Base-by-base conservation (phyloP, 2,797 vertebrate genomes). In the Spatula clypeata region DNA sequence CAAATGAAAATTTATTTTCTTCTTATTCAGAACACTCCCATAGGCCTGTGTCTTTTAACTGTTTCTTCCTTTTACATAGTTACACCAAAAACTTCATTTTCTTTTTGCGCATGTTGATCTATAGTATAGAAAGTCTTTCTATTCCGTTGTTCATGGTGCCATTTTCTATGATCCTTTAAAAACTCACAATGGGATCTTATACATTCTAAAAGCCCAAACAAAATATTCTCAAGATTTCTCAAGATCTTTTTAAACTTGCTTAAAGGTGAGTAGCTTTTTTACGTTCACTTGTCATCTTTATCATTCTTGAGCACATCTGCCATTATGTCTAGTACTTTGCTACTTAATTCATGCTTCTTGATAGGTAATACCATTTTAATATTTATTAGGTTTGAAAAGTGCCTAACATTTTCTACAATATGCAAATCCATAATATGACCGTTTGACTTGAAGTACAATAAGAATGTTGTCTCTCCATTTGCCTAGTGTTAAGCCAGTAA, bases 81-180 rank as follows among this genome's bases (percentile, higher is more conserved):
- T 9, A 45, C 71, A 79, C 32, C n/a, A 64, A 40, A 72, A 15
- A 34, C 36, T 38, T 47, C 0, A 4, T 73, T 79, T 79, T 84
- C 11, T 65, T 70, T 74, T 74, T 90, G 13, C 84, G 0, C 16
- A 7, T 66, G 16, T 75, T 86, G 65, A 36, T 73, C 31, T 93
- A 0, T 85, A 42, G n/a, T 70, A 40, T 61, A 66, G 7, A 73
- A 73, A 53, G 11, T 54, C 44, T 84, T 76, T 79, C 14, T 81
- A 36, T 73, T 92, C 24, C 27, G 9, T 82, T 87, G 13, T 77
- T 86, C 93, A 47, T 74, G 16, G n/a, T 89, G 14, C 60, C 42
- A 31, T 92, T 88, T 72, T 85, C 26, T 54, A 2, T 94, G 85
- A 85, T 77, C 13, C n/a, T n/a, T 49, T 92, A 86, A 85, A 88